Evolutionary conservation across 2,888 invertebrate genomes (phyloP).

Genomic region (Erannis defoliaria): DNA sequence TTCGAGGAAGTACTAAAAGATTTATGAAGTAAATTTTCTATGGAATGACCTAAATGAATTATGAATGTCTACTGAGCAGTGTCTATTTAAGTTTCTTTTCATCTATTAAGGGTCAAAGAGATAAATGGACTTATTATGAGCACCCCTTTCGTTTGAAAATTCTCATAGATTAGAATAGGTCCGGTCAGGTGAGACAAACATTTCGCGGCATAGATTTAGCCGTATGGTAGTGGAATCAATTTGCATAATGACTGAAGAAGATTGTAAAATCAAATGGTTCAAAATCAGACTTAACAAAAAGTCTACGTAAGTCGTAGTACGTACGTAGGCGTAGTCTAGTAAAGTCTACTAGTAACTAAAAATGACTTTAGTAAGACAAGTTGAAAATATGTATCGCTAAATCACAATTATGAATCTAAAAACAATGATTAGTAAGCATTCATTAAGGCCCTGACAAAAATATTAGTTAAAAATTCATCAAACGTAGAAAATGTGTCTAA

Average conservation of each 20-base stretch:
- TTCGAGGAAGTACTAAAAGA: not conserved
- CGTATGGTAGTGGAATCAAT: not conserved
- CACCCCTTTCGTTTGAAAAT: constrained; percentile 48
- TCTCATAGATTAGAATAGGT: constrained; percentile 45
- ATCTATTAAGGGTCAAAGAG: constrained; percentile 32
- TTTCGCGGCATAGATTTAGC: constrained; percentile 17
- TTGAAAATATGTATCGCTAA: too few species aligned
- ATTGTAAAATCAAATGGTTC: too few species aligned
- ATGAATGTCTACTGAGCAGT: constrained; percentile 12
- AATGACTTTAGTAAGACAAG: too few species aligned
- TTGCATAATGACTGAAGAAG: too few species aligned
- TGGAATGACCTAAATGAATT: constrained; percentile 21
- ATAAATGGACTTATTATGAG: constrained; percentile 30
- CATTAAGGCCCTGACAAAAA: too few species aligned
- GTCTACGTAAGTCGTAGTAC: too few species aligned
- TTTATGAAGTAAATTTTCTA: not conserved
- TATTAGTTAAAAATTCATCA: too few species aligned
- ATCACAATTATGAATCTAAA: too few species aligned
- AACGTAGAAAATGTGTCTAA: constrained; percentile 48
- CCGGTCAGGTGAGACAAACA: constrained; percentile 36
- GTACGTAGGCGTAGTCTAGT: too few species aligned
- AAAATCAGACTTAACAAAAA: too few species aligned
- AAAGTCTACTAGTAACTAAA: too few species aligned
- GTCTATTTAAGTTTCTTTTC: constrained; percentile 30
- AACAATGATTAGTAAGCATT: too few species aligned